Evolutionary conservation across 35 echinoderm and acorn worm species (phyloP).

Genomic region (Strongylocentrotus purpuratus): DNA sequence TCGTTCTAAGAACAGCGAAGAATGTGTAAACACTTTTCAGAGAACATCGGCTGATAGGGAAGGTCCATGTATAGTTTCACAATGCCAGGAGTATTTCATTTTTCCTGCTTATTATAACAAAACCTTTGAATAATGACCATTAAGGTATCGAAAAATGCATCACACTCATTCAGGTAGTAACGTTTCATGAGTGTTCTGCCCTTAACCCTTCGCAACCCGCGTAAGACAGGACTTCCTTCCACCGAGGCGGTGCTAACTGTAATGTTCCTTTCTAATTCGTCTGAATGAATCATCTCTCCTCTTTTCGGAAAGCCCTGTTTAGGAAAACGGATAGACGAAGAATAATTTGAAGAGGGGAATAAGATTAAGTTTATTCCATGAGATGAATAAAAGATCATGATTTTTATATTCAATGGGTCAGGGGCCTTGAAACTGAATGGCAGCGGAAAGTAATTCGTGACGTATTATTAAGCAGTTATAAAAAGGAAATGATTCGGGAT

Average conservation of each 20-base stretch:
- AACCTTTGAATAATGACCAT: too few species aligned
- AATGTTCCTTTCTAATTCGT: neutral
- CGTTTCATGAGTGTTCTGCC: too few species aligned
- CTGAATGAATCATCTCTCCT: neutral
- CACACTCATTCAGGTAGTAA: too few species aligned
- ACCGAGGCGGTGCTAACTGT: neutral
- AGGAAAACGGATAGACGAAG: neutral
- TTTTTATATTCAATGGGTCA: neutral
- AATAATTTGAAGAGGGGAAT: neutral
- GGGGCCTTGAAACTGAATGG: neutral
- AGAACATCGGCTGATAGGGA: too few species aligned
- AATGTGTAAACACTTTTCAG: too few species aligned
- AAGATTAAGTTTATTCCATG: neutral
- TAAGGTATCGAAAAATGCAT: too few species aligned
- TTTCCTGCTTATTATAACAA: too few species aligned
- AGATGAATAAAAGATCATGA: neutral
- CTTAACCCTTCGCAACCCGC: neutral
- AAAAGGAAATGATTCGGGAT: neutral
- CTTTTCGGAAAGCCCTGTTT: neutral
- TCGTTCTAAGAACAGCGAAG: too few species aligned
- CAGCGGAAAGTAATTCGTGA: neutral
- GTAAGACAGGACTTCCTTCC: neutral
- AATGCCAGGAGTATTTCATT: too few species aligned
- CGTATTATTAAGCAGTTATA: too few species aligned
- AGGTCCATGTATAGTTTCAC: too few species aligned